Base-by-base conservation (phyloP, 2,888 invertebrate genomes). In the Miltochrista miniata region DNA sequence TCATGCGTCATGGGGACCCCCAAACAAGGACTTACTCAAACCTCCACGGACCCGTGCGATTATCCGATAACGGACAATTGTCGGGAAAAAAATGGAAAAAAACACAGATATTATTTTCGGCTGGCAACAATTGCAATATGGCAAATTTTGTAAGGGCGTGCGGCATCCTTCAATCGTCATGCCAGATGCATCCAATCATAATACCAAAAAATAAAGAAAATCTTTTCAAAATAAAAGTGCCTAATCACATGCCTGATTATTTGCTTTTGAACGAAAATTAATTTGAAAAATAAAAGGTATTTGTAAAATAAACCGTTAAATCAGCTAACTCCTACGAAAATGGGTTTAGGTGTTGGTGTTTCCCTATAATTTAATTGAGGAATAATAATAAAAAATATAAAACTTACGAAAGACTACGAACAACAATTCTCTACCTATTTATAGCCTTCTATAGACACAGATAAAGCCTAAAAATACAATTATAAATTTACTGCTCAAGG, bases 1-100 rank as follows among this genome's bases (percentile, higher is more conserved):
- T 68, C 81, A 84, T 83, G 82, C 80, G 38, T 53, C 39, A 71
- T 63, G 59, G 58, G 67, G 54, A 15, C 62, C 58, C 74, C 63
- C 57, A 60, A 58, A 64, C 63, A 61, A 74, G 76, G 76, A 91
- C 91, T 91, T 91, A 91, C 91, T 91, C 72, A 91, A 76, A 85
- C 91, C 91, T 91, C 91, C 91, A 90, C 75, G 73, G 72, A 90
- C 79, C 78, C 90, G 90, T 80, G 85, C 84, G 81, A 87, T 76
- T 74, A 87, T 88, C 91, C 91, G 90, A 83, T 83, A 76, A 78
- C 89, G 90, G 90, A 91, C 91, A 90, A 90, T 86, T 79, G 83
- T 83, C 72, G 74, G 83, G 68, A 82, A 79, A 75, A 68, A 77
- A 74, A 72, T 70, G 68, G 70, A 69, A 71, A 79, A 80, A 83